phyloP scores from a whole-genome alignment of 1,140 invertebrate genomes.

The Leucophenga varia region DNA sequence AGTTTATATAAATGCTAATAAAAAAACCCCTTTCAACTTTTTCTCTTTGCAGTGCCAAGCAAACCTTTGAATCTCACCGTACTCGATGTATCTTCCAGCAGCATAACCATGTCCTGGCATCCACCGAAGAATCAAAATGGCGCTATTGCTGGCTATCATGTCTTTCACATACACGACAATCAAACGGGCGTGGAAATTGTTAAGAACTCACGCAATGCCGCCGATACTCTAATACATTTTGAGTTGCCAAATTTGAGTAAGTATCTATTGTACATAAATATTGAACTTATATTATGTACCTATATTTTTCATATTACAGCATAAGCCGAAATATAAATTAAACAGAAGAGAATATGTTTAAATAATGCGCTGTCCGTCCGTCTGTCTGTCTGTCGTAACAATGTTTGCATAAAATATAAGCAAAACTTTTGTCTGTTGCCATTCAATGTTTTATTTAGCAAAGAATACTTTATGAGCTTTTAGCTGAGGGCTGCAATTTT shows the following conservation, averaged over 20 bases:
- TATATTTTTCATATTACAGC: no score
- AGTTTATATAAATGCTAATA: neutral
- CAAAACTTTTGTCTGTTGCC: no score
- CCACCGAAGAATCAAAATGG: slow-evolving; percentile 74
- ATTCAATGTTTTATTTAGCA: no score
- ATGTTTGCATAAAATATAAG: no score
- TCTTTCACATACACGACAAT: slow-evolving; percentile 71
- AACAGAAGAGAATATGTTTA: no score
- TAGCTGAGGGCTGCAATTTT: no score
- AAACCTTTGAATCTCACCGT: slow-evolving; percentile 79
- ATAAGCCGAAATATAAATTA: no score
- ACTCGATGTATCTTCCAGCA: slow-evolving; percentile 71
- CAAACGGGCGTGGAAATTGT: slow-evolving; percentile 66
- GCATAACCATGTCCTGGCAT: slow-evolving; percentile 77
- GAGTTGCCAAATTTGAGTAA: slow-evolving; percentile 66
- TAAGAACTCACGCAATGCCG: slow-evolving; percentile 57
- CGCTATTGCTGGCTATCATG: slow-evolving; percentile 68
- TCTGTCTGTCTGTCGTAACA: no score
- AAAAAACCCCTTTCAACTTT: slow-evolving; percentile 17
- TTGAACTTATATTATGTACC: no score
- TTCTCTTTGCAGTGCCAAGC: slow-evolving; percentile 69
- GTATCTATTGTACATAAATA: no score
- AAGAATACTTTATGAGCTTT: no score
- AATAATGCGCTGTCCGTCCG: no score
- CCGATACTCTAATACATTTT: slow-evolving; percentile 58